These are phyloP conservation scores for Solen grandis DNA, from an alignment of 1,140 invertebrate genomes.

Conservation along the genomic window DNA sequence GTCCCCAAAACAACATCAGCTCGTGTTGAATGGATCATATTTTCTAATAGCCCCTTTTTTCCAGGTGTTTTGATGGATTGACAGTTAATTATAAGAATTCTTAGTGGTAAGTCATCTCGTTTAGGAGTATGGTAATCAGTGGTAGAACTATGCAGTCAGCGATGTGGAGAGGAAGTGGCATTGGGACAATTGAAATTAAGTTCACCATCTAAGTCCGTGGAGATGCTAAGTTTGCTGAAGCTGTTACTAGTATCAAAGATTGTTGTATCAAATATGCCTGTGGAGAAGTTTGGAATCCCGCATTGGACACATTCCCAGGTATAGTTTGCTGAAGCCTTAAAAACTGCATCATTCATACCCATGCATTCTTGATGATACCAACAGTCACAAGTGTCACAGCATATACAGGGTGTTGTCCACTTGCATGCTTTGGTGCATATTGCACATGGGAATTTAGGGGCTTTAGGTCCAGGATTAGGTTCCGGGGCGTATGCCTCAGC, in stretches of 20 bases:
- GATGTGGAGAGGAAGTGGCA: constrained; percentile 42
- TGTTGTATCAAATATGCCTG: constrained; percentile 31
- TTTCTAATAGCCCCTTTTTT: constrained; percentile 15
- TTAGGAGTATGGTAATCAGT: neutral
- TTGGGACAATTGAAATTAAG: constrained; percentile 27
- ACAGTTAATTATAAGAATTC: constrained; percentile 30
- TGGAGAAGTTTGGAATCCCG: constrained; percentile 51
- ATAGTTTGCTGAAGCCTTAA: neutral
- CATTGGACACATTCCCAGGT: constrained; percentile 47
- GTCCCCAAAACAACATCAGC: constrained; percentile 35
- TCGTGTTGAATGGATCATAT: constrained; percentile 18
- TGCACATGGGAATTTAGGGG: constrained; percentile 12
- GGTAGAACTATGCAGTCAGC: neutral
- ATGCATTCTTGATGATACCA: constrained; percentile 47
- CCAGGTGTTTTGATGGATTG: constrained; percentile 8
- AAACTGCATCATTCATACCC: constrained; percentile 26
- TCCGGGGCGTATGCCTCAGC: constrained; percentile 32
- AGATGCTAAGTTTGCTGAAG: neutral
- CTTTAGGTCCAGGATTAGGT: constrained; percentile 31
- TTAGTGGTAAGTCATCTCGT: constrained; percentile 13
- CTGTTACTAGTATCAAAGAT: constrained; percentile 15
- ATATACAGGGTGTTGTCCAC: constrained; percentile 23
- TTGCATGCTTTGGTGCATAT: constrained; percentile 21
- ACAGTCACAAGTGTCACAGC: constrained; percentile 38
- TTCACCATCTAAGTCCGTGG: constrained; percentile 11